A percentile compares a stretch with the other conserved stretches of the same genome.
These are phyloP conservation scores for Harlomillsia oculata DNA, from an alignment of 1,140 invertebrate species.

Conservation along the genomic window DNA sequence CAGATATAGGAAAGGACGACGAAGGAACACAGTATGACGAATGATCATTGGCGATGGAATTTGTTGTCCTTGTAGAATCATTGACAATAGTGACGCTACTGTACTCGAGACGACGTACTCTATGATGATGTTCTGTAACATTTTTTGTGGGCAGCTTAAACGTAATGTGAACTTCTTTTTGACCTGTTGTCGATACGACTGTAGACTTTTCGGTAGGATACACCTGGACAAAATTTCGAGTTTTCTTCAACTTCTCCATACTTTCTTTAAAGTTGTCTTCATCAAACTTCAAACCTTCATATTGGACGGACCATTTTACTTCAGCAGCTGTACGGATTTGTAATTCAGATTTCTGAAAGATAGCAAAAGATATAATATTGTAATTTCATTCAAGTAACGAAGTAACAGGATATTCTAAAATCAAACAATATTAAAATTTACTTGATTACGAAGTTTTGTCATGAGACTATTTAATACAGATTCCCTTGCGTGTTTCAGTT, in stretches of 20 bases:
- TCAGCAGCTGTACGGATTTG: neutral
- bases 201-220: neutral
- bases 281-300: neutral
- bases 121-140: conserved; percentile 2
- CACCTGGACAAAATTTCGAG: neutral
- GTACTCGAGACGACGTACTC: too few relatives aligned
- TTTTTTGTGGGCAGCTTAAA: neutral
- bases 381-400: neutral
- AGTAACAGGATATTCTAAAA: neutral
- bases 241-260: neutral
- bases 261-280: neutral
- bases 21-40: conserved; percentile 1
- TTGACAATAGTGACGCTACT: conserved; percentile 1
- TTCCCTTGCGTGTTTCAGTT: neutral
- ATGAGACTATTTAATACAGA: neutral
- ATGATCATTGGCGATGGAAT: neutral
- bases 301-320: neutral
- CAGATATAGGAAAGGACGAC: neutral
- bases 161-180: neutral
- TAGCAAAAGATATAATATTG: neutral
- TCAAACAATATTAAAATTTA: neutral
- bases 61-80: conserved; percentile 2
- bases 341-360: neutral
- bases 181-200: neutral
- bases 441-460: neutral